Conservation (phyloP, 1,140 invertebrate species). For the Phenacoccus solenopsis region DNA sequence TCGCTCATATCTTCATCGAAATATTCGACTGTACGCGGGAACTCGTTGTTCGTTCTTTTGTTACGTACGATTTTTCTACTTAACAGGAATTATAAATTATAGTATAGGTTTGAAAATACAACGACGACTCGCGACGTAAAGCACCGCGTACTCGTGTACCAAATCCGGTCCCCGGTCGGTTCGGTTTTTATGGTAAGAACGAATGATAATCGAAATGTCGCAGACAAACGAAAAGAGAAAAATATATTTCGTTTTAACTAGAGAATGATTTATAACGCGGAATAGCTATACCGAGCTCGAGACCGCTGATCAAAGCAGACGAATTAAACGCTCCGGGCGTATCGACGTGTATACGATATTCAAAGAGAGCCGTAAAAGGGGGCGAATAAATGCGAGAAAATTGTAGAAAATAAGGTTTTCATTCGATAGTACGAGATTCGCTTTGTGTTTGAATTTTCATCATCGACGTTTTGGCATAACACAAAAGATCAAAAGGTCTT, state of each 20-base stretch:
- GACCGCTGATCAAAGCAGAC: neutral
- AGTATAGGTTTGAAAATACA: neutral
- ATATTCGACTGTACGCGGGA: neutral
- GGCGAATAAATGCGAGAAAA: neutral
- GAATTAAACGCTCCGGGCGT: neutral
- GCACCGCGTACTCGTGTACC: neutral
- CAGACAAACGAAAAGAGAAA: neutral
- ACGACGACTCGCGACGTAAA: neutral
- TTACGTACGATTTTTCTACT: neutral
- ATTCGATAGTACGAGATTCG: neutral
- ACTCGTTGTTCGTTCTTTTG: neutral
- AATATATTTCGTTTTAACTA: neutral
- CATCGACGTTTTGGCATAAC: too few relatives aligned
- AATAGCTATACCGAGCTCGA: neutral
- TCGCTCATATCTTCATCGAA: neutral
- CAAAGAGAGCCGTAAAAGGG: neutral
- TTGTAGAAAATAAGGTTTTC: neutral
- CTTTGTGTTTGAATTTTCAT: neutral
- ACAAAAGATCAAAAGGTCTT: too few relatives aligned
- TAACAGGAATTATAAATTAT: neutral
- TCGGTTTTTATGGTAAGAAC: too few relatives aligned
- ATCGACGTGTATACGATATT: too few relatives aligned
- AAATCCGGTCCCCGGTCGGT: neutral
- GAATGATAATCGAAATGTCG: slow-evolving; percentile 1
- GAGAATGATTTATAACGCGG: neutral